Evolutionary conservation across 2,797 vertebrate genomes (phyloP), one percentile per base, ranked within the genome.

Genomic region (Dicrostonyx torquatus): DNA sequence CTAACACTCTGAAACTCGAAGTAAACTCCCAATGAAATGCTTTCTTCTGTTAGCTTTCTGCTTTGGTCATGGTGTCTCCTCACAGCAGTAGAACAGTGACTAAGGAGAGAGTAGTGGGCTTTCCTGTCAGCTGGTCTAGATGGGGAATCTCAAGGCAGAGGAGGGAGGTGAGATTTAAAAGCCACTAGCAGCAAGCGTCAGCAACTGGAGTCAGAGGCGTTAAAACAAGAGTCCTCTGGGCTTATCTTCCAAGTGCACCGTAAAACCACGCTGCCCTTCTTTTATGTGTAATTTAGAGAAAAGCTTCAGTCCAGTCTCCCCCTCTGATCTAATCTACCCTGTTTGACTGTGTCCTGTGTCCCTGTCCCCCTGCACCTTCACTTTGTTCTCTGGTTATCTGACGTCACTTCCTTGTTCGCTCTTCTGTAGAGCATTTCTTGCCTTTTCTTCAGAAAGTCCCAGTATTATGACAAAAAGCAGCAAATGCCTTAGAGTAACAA

Each of bases 291-390:
- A 37, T 31, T 53, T 94, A 55, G 58, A 93, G 37, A 22, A 76
- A 82, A 55, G 62, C 78, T 84, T 2, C 29, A 45, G 76, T 45
- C 6, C 45, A 26, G 34, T 4, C 1, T 17, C 58, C 43, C 37
- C 18, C 55, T 91, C 34, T 66, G 15, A n/a, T 55, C 9, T 73
- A 10, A n/a, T 55, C 9, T 73, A 10, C 53, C 15, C 43, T 29
- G 0, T 45, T 2, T 0, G 6, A 10, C 31, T 82, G 2, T 22
- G 2, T 58, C 8, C 55, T 58, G 18, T 58, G 70, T 2, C 29
- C 18, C 14, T 20, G 40, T 37, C 12, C 3, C 77, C 45, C 45
- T 31, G 6, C 14, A 18, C 18, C 31, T 34, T 50, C 29, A 24
- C 5, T 53, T 53, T 37, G 48, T 22, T 80, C 55, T 66, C 20